Evolutionary conservation across 1,140 invertebrate species (phyloP), one percentile per base, ranked within the genome.

Genomic region (Leptinotarsa texana): DNA sequence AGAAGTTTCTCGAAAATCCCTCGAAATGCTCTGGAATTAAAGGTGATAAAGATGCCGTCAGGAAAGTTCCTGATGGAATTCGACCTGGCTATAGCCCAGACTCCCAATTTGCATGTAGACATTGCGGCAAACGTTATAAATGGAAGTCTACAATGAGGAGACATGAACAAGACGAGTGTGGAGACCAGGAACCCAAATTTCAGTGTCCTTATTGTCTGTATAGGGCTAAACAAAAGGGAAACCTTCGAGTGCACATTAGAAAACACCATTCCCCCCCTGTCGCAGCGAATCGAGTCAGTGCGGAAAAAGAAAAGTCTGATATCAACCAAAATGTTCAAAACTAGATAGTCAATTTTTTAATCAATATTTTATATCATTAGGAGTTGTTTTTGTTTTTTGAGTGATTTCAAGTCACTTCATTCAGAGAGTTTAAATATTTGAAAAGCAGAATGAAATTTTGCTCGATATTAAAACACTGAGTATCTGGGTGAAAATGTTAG

Each of bases 121-220:
- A 93, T 81, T 95, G 93, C 85, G 92, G 93, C 62, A 94, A 94
- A 82, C 88, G 91, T 27, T 94, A 94, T 82, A 88, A 93, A 79
- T 94, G 93, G 93, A 94, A 94, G 83, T 93, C 92, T 17, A 94
- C 93, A 71, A 88, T 94, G 88, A 88, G 92, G 0, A 88, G 93
- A 8, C 94, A 96, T 85, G 93, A 94, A 83, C 92, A 91, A 84
- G 93, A 95, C 75, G 94, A 95, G 84, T 96, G 94, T 84, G 93
- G 94, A n/a, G 93, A 93, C 71, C 94, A 95, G 83, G 91, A 93
- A 75, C 93, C 92, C 1, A 90, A 92, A 63, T 94, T 94, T 84
- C 91, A 93, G 33, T 95, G 94, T 78, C 93, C 93, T 1, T 90
- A 93, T 80, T 95, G 94, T 84, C 89, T 91, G 2, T 94, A 94